These are phyloP conservation scores for Loripinus fragilis DNA, from an alignment of 2,888 invertebrate genomes.

Conservation along the genomic window DNA sequence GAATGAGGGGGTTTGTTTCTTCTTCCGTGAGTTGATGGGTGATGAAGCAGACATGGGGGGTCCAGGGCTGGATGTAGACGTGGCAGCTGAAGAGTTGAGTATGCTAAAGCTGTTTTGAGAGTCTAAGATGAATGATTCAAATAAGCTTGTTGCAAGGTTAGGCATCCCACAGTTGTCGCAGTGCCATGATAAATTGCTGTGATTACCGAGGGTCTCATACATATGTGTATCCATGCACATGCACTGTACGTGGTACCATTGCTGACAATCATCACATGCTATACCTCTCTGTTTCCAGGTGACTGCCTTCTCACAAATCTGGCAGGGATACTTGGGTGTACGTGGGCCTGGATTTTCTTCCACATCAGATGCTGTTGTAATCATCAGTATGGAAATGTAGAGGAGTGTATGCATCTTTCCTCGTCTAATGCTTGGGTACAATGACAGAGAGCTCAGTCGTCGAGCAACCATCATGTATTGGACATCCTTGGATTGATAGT, in stretches of 20 bases:
- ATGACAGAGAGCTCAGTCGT: too few species aligned
- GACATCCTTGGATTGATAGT: too few species aligned
- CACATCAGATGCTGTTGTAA: too few species aligned
- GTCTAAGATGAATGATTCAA: conserved; percentile 18
- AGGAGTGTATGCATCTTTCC: too few species aligned
- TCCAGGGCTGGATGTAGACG: too few species aligned
- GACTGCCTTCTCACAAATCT: too few species aligned
- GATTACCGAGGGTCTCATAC: not conserved
- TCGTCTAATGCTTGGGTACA: too few species aligned
- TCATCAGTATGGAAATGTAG: too few species aligned
- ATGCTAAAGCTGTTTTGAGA: conserved; percentile 2
- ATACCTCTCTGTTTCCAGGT: not conserved
- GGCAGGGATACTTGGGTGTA: too few species aligned
- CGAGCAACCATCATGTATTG: too few species aligned
- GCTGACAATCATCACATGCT: conserved; percentile 14
- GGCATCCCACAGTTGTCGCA: conserved; percentile 13
- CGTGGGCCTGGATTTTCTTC: too few species aligned
- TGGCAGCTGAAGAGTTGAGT: conserved; percentile 15
- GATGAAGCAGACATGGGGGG: too few species aligned
- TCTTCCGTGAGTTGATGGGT: not conserved
- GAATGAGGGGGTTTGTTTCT: not conserved
- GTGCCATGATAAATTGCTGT: not conserved
- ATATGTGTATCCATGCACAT: conserved; percentile 2
- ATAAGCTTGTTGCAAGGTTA: conserved; percentile 16
- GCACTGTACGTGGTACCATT: conserved; percentile 7